Percentiles rank a stretch among this genome's conserved stretches.
Conservation (phyloP, 2,888 invertebrate genomes). For the Luffia ferchaultella region DNA sequence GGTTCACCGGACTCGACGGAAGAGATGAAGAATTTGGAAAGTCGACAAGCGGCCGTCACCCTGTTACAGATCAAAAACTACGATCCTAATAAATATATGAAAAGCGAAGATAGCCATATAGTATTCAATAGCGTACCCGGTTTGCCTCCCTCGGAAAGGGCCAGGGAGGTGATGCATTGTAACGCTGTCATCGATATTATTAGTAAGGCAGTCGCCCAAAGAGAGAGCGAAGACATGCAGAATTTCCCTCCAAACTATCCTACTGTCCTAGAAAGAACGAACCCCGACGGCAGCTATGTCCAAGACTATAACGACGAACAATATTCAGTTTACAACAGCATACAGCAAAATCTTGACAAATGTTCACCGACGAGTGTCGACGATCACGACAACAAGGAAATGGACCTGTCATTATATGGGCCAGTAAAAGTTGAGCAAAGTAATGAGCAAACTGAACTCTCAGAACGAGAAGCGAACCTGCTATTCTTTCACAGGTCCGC, state of each 20-base stretch:
- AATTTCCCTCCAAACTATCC: conserved; percentile 40
- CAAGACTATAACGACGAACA: conserved; percentile 47
- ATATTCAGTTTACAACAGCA: conserved; percentile 32
- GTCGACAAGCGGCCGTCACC: conserved; percentile 59
- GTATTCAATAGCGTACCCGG: conserved; percentile 67
- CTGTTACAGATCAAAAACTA: conserved; percentile 60
- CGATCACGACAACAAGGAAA: conserved; percentile 53
- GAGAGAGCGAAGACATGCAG: conserved; percentile 54
- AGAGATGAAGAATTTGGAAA: conserved; percentile 61
- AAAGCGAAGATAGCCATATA: conserved; percentile 60
- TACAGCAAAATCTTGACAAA: not conserved
- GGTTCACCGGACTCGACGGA: conserved; percentile 60
- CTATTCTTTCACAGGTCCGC: conserved; percentile 30
- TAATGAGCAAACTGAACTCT: conserved; percentile 30
- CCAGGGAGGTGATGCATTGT: conserved; percentile 60
- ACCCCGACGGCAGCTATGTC: conserved; percentile 27
- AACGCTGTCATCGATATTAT: conserved; percentile 61
- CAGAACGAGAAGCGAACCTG: conserved; percentile 27
- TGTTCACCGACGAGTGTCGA: conserved; percentile 22
- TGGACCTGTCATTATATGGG: conserved; percentile 54
- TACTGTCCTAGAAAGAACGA: conserved; percentile 33
- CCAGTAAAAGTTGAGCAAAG: conserved; percentile 43
- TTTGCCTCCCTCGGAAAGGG: conserved; percentile 62
- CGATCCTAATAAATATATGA: conserved; percentile 52
- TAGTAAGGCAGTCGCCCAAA: conserved; percentile 58